phyloP scores from a whole-genome alignment of 1,140 invertebrate species.

The Watersipora subatra region DNA sequence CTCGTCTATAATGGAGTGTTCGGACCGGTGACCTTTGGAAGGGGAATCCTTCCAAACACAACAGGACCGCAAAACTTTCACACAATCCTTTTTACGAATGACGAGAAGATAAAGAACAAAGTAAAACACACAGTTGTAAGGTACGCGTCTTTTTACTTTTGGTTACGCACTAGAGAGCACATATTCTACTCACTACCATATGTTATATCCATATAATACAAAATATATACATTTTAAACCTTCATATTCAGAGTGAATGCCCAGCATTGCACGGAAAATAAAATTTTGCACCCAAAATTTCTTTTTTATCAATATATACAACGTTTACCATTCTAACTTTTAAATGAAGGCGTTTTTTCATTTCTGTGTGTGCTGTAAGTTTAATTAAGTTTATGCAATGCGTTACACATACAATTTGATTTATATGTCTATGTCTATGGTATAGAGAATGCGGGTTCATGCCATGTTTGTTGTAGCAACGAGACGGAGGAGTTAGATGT shows the following conservation, averaged over 20 bases:
- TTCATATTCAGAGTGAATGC: not conserved
- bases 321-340: not conserved
- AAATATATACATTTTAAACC: not conserved
- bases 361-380: too few relatives aligned
- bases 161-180: not conserved
- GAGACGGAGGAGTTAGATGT: slow-evolving; percentile 33
- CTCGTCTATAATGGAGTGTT: slow-evolving; percentile 59
- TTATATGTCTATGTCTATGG: not conserved
- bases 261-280: too few relatives aligned
- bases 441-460: too few relatives aligned
- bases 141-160: slow-evolving; percentile 13
- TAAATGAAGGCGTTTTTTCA: not conserved
- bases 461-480: slow-evolving; percentile 22
- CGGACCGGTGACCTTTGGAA: slow-evolving; percentile 35
- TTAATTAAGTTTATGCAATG: too few relatives aligned
- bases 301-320: not conserved
- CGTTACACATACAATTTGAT: not conserved
- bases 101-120: slow-evolving; percentile 29
- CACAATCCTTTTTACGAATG: slow-evolving; percentile 42
- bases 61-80: slow-evolving; percentile 33
- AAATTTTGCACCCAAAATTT: not conserved
- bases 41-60: slow-evolving; percentile 27
- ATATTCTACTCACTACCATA: not conserved
- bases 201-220: not conserved
- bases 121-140: slow-evolving; percentile 34